A percentile compares a stretch with the other conserved stretches of the same genome.
Conservation (phyloP, 1,140 invertebrate species). For the Ceratoteleas bidentatus region DNA sequence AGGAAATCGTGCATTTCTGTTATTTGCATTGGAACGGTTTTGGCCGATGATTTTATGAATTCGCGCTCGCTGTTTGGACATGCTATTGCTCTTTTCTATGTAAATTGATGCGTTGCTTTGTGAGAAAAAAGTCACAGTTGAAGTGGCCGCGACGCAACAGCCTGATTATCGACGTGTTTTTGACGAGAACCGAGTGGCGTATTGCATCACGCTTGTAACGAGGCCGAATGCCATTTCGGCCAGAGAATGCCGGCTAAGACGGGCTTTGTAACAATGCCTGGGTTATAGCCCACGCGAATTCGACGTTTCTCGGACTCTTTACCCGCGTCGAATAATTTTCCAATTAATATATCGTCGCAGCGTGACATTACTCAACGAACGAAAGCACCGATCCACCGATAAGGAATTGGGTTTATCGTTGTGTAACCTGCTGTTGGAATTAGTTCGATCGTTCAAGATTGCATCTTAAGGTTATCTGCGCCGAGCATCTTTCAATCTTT, state of each 20-base stretch:
- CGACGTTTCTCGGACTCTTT: conserved; percentile 48
- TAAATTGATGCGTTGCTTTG: conserved; percentile 51
- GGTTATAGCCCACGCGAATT: conserved; percentile 59
- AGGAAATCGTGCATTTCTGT: conserved; percentile 35
- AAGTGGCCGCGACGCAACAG: conserved; percentile 54
- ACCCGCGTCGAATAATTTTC: conserved; percentile 50
- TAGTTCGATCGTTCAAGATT: conserved; percentile 29
- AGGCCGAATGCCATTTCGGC: conserved; percentile 54
- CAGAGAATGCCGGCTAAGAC: conserved; percentile 44
- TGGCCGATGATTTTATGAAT: conserved; percentile 33
- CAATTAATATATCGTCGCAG: conserved; percentile 42
- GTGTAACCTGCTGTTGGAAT: conserved; percentile 31
- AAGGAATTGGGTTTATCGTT: conserved; percentile 26
- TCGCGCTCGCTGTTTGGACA: conserved; percentile 6
- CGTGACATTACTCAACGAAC: conserved; percentile 18
- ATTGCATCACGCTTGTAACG: conserved; percentile 45
- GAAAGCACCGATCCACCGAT: conserved; percentile 21
- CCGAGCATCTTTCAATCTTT: neutral
- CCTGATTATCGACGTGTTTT: conserved; percentile 63
- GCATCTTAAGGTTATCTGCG: conserved; percentile 13
- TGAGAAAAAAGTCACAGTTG: conserved; percentile 56
- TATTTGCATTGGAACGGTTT: conserved; percentile 40
- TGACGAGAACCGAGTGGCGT: conserved; percentile 42
- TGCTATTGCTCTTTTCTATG: conserved; percentile 41
- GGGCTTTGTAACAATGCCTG: conserved; percentile 46